Conservation (phyloP, 2,888 invertebrate species). For the Cacoxenus indagator region DNA sequence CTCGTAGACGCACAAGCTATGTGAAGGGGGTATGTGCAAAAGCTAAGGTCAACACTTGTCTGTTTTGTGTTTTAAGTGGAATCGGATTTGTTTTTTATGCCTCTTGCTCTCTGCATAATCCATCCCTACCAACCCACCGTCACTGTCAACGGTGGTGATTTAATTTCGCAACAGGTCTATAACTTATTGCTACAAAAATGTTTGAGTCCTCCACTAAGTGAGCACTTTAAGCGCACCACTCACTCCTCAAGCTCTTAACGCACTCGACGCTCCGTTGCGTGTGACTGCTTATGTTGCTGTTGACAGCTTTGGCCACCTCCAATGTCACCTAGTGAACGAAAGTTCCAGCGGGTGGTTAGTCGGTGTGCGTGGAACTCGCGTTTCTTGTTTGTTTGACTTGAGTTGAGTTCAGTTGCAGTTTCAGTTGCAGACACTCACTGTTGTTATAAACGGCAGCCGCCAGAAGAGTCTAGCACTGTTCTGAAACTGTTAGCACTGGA, state of each 20-base stretch:
- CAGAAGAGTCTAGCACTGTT: neutral
- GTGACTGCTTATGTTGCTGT: neutral
- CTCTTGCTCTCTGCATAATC: neutral
- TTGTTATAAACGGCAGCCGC: neutral
- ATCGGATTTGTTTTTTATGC: neutral
- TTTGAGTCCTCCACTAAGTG: conserved; percentile 5
- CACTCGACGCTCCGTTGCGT: neutral
- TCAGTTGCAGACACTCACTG: neutral
- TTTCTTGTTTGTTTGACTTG: neutral
- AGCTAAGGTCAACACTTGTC: neutral
- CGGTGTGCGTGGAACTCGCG: neutral
- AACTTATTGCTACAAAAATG: neutral
- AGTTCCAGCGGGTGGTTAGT: neutral
- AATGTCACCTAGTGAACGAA: neutral
- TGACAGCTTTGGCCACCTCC: neutral
- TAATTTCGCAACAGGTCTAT: neutral
- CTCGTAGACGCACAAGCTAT: too few relatives aligned
- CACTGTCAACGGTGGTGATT: neutral
- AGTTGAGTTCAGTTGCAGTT: neutral
- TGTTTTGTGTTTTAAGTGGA: neutral
- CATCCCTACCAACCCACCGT: neutral
- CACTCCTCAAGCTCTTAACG: conserved; percentile 1
- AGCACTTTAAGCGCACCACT: conserved; percentile 4
- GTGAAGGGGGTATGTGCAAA: too few relatives aligned
- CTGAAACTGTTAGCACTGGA: neutral